Evolutionary conservation across 2,888 invertebrate species (phyloP), one percentile per base, ranked within the genome.

Genomic region (Adela reaumurella): DNA sequence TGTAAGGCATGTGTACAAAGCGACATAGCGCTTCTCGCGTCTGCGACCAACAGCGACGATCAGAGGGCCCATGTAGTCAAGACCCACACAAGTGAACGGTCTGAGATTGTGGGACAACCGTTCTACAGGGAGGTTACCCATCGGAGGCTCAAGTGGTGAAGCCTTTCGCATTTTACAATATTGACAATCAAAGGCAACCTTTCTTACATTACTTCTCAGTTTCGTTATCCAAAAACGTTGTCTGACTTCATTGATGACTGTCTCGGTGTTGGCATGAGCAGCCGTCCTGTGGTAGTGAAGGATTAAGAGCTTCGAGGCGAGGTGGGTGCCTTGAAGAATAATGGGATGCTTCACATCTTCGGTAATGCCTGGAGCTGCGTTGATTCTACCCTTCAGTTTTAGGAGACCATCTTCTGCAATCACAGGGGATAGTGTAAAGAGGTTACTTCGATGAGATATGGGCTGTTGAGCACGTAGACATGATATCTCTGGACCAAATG

Each of bases 51-150:
- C 44, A 14, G 29, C 17, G 1, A 50, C 45, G 6, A 45, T 17
- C 8, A 49, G 10, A 18, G 51, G 49, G 11, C 51, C 49, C 8
- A 48, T 50, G 18, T 51, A 51, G 18, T 50, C 48, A 10, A 50
- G 28, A 19, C 50, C 50, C 3, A 48, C 48, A 20, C 18, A 49
- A 1, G 45, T 46, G 43, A 51, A 35, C 2, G 47, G 24, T 17
- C 48, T 16, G 17, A 11, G 3, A 19, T 47, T 29, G 17, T 44
- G 46, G 8, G 17, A 19, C 19, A 49, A 17, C 2, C 48, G 48
- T 2, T 16, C 24, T 17, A 11, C 35, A 2, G 48, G 44, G 6
- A 49, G 29, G n/a, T 49, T 28, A n/a, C 49, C 49, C 17, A 46
- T 43, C 2, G 43, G 46, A 10, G 49, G 46, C 8, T 28, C 8